Evolutionary conservation across 2,113 vertebrate species (phyloP).

Genomic region (Oenanthe oenanthe): DNA sequence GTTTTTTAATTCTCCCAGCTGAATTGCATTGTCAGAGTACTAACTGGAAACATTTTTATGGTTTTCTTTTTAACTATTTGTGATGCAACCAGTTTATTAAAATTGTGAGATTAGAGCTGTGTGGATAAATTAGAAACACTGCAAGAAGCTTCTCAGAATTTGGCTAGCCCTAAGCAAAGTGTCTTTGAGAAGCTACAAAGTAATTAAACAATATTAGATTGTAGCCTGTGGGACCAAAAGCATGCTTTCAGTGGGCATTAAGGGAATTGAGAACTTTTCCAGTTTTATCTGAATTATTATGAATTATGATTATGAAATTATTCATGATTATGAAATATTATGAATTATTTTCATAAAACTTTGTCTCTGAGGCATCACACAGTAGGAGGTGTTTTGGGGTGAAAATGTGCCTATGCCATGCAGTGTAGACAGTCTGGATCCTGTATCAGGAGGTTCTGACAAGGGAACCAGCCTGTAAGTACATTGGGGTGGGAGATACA

Average conservation of each 20-base stretch:
- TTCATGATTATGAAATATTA: neutral
- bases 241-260: neutral
- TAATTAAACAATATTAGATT: neutral
- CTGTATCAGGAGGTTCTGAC: neutral
- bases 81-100: neutral
- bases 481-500: neutral
- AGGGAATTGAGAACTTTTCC: rapidly evolving
- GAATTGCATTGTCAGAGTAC: neutral
- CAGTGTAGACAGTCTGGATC: neutral
- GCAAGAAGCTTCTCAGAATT: neutral
- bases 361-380: neutral
- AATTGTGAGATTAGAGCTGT: neutral
- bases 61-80: neutral
- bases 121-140: neutral
- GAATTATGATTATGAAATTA: neutral
- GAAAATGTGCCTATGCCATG: rapidly evolving
- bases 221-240: neutral
- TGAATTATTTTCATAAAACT: neutral
- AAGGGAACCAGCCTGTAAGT: neutral
- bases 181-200: neutral
- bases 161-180: neutral
- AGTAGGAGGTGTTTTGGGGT: neutral
- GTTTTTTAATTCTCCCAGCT: neutral
- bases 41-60: neutral
- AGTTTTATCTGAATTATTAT: neutral